Base-by-base conservation (phyloP, 2,113 vertebrate genomes). In the Coturnix japonica region DNA sequence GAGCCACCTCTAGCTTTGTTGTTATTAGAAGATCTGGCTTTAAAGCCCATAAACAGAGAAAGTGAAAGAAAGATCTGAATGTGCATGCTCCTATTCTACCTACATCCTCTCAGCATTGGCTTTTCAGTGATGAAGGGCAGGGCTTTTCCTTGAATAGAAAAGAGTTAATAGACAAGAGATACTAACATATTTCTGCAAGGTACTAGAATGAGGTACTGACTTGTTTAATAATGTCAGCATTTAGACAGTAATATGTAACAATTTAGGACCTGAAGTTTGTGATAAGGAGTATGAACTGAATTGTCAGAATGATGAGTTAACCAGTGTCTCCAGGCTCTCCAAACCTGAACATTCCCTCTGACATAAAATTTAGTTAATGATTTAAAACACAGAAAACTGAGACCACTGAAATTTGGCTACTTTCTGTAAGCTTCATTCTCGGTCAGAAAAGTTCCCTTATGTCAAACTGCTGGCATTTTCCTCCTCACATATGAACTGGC, bases 91-190 rank as follows among this genome's bases (percentile, higher is more conserved):
- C 16, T 16, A 41, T 19, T 39, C 39, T 69, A 31, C 26, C 35
- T 64, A 3, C 49, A 25, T n/a, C 15, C 15, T 77, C 22, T 51
- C 28, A 37, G 6, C 2, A 7, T 0, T 51, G 37, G 35, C 23
- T 63, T 80, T 13, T 53, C 31, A 44, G 16, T 13, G 30, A 8
- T 41, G 44, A 88, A 65, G 22, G n/a, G 7, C n/a, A 2, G 7
- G 28, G 9, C 35, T 70, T 82, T 86, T 76, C 7, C 39, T 87
- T 57, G 60, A 44, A 77, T 80, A 66, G 21, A 85, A 81, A 81
- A 4, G 16, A 72, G 7, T 30, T 21, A 28, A 59, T 51, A 74
- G 1, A 10, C 33, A 66, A 63, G 41, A 8, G 7, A 25, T 51
- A 26, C 17, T 17, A 56, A 72, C 9, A 3, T 46, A 60, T 53